Percentiles rank a stretch among this genome's conserved stretches.
These are phyloP conservation scores for Dexiosoma caninum DNA, from an alignment of 2,888 invertebrate genomes.

Conservation along the genomic window DNA sequence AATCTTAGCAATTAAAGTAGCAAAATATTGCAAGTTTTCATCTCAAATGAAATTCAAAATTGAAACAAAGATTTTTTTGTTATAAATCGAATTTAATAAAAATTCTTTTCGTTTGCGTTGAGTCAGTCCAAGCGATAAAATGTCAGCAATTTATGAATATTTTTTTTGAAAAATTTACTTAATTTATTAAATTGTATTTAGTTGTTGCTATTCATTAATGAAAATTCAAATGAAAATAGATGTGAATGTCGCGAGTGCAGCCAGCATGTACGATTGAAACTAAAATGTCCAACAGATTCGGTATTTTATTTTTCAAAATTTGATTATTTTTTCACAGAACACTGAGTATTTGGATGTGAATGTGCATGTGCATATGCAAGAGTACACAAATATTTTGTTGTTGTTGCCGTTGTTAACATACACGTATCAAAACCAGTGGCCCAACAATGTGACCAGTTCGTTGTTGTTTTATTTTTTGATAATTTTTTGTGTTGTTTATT, in stretches of 20 bases:
- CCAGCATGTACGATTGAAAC: neutral
- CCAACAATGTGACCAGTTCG: slow-evolving; percentile 25
- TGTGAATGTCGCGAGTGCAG: neutral
- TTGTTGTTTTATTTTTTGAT: too few relatives aligned
- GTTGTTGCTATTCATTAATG: slow-evolving; percentile 47
- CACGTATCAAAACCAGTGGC: slow-evolving; percentile 46
- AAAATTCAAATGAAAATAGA: slow-evolving; percentile 36
- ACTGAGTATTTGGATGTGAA: neutral
- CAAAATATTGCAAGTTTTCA: neutral
- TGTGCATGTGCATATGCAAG: neutral
- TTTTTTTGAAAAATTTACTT: slow-evolving; percentile 22
- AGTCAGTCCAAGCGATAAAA: neutral
- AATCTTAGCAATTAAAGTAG: neutral
- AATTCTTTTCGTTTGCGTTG: neutral
- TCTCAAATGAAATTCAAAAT: neutral
- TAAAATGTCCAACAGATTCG: neutral
- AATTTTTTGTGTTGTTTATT: neutral
- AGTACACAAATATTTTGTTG: neutral
- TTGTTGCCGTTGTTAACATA: slow-evolving; percentile 5
- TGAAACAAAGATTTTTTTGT: neutral
- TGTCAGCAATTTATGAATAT: slow-evolving; percentile 17
- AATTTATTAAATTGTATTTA: slow-evolving; percentile 45
- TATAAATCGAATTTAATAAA: slow-evolving; percentile 31
- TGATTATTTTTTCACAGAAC: neutral
- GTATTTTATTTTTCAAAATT: neutral